These are phyloP conservation scores for Oreochromis mossambicus DNA, from an alignment of 2,797 vertebrate species.

Conservation along the genomic window DNA sequence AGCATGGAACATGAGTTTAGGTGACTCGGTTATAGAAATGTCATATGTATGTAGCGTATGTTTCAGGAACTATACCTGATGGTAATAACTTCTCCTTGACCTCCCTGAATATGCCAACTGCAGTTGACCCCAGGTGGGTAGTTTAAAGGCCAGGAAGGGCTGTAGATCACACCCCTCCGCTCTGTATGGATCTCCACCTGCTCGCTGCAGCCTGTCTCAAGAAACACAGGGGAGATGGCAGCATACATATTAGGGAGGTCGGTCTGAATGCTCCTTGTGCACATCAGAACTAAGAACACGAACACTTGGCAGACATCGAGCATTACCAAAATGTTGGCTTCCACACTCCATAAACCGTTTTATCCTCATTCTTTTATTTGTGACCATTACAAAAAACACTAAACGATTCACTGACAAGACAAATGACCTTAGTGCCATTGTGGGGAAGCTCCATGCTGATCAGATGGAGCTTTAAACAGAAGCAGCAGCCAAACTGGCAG, in stretches of 20 bases:
- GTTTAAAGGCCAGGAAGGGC: slow-evolving; percentile 92
- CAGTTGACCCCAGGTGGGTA: slow-evolving; percentile 92
- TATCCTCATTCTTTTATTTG: background rate
- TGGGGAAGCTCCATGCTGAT: slow-evolving; percentile 2
- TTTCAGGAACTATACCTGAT: slow-evolving; percentile 79
- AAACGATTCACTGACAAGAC: background rate
- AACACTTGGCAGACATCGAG: background rate
- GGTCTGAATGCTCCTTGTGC: background rate
- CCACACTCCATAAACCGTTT: background rate
- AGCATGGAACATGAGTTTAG: background rate
- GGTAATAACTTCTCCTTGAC: slow-evolving; percentile 91
- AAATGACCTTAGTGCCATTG: background rate
- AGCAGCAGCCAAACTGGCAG: slow-evolving; percentile 26
- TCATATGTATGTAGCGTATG: background rate
- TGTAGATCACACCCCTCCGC: slow-evolving; percentile 92
- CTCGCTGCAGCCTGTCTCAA: slow-evolving; percentile 83
- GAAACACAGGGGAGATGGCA: background rate
- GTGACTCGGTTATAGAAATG: accelerated
- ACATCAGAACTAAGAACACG: background rate
- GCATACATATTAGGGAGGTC: background rate
- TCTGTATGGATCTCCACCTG: slow-evolving; percentile 89
- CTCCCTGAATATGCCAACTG: slow-evolving; percentile 95
- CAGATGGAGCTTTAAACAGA: slow-evolving; percentile 10
- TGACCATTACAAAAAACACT: background rate
- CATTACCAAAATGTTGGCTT: background rate